Evolutionary conservation across 2,888 invertebrate species (phyloP), one percentile per base, ranked within the genome.

Genomic region (Cordilura impudica): DNA sequence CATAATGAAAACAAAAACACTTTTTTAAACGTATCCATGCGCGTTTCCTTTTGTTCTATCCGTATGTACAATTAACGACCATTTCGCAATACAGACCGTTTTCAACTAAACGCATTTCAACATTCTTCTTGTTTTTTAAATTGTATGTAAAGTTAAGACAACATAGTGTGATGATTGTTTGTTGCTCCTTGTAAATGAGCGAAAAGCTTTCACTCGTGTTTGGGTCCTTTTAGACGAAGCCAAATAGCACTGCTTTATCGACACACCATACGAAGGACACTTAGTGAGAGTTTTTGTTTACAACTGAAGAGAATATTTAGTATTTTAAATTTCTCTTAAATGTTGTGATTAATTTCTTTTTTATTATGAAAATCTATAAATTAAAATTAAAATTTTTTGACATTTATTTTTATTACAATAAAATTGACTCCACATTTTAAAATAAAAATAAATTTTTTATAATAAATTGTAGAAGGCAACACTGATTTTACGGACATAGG

Each of bases 11-110:
- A 51, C 49, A 51, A 29, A 14, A 18, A 29, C n/a, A 39, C 12
- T 19, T 39, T 23, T 61, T 49, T 10, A 65, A 78, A 60, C 78
- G 78, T 78, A 78, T 78, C 78, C 78, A 45, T 78, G 31, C 74
- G 65, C 78, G 78, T 54, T 39, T 18, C 31, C 31, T 6, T 63
- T 26, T 35, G 26, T 14, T 5, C 49, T 18, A n/a, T 12, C 21
- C 49, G n/a, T n/a, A n/a, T n/a, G n/a, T n/a, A 16, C 3, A 29
- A 10, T 7, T 49, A 19, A 67, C 67, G 19, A 75, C 75, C 56
- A 72, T 63, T 58, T 56, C 51, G 43, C 67, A 71, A 67, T 35
- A 61, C 61, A 67, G 56, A 47, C 75, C 61, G 67, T 79, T 56
- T 63, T 65, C 18, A 67, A 79, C 79, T 79, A 51, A 75, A 72